Evolutionary conservation across 2,113 vertebrate species (phyloP), one percentile per base, ranked within the genome.

Genomic region (Campylorhamphus procurvoides): DNA sequence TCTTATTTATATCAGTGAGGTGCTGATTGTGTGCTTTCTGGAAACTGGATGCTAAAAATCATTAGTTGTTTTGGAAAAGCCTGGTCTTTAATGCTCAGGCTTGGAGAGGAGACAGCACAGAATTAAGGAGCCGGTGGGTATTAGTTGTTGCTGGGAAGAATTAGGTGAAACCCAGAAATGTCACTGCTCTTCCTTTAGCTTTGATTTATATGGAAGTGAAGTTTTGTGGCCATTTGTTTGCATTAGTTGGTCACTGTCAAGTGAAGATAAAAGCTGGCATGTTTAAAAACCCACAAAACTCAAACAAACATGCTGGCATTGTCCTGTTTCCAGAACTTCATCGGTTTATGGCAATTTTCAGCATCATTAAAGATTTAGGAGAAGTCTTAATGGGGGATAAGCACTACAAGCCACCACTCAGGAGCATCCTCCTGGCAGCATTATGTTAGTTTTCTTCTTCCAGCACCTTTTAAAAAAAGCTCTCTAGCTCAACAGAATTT

Each of bases 211-310:
- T 46, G 88, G 72, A 79, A 94, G 73, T 91, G 80, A 89, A 90
- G 84, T 90, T 96, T 52, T 93, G 66, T 81, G 91, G 55, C 90
- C 68, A 7, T 97, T 97, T 91, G 92, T 96, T 97, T 96, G 94
- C 84, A n/a, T 95, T 95, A 89, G 74, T 68, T 93, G 93, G 91
- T 95, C 66, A 28, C 59, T 95, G 93, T 94, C 94, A 89, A 75
- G 58, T 90, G 94, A 49, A 92, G 84, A 91, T 95, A 95, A 95
- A 94, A 95, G 60, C 81, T 88, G 71, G 83, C 20, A 14, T 94
- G 79, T 60, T 84, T 86, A 59, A 66, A 96, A 90, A 58, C 37
- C 28, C 58, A 52, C 68, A 88, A 72, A 93, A 50, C 2, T 53
- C 78, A 80, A 92, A 42, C 28, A 78, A 78, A 60, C 62, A 28